Conservation (phyloP, 2,113 vertebrate species). For the Chunga burmeisteri region DNA sequence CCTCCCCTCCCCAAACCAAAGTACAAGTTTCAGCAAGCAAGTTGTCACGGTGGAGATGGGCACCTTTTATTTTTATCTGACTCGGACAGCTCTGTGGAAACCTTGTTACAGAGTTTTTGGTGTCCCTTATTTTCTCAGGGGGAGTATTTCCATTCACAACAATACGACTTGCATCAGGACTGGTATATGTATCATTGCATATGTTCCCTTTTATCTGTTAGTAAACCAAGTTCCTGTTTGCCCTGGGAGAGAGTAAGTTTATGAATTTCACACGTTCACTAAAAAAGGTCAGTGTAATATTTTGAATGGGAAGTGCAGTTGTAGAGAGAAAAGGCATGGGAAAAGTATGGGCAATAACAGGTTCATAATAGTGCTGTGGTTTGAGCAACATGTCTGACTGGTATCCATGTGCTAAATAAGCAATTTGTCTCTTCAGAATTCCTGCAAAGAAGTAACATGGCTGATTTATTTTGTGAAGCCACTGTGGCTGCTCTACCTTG, state of each 20-base stretch:
- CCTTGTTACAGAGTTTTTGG: neutral
- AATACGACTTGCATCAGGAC: neutral
- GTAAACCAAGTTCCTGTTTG: neutral
- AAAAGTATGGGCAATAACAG: neutral
- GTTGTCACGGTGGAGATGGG: neutral
- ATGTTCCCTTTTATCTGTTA: neutral
- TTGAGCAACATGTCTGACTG: neutral
- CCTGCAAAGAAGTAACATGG: neutral
- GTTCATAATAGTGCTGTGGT: neutral
- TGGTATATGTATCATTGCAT: neutral
- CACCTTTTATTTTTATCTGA: neutral
- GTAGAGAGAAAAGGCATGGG: neutral
- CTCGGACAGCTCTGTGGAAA: neutral
- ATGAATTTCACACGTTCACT: neutral
- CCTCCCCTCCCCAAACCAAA: neutral
- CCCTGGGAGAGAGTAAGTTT: neutral
- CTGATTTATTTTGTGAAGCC: constrained; percentile 12
- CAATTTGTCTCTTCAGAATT: neutral
- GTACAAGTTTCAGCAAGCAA: neutral
- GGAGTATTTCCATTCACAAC: neutral
- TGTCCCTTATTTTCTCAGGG: neutral
- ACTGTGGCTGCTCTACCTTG: neutral
- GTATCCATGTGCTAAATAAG: neutral
- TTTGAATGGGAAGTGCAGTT: neutral
- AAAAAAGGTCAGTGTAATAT: neutral